Percentiles rank a stretch among this genome's conserved stretches.
Conservation (phyloP, 2,113 vertebrate genomes). For the Chaenogobius annularis region DNA sequence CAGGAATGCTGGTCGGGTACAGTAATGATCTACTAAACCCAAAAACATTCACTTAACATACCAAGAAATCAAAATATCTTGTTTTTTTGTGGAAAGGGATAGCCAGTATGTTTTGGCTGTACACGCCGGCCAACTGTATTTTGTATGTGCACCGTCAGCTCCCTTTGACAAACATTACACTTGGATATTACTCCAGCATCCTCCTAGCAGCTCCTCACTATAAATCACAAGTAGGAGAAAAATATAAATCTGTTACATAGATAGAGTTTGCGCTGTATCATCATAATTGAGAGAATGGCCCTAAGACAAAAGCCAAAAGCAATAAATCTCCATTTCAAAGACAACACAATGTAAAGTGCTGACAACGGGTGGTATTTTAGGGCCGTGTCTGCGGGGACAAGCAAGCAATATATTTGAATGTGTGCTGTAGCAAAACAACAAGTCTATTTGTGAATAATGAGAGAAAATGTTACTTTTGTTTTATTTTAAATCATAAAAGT, state of each 20-base stretch:
- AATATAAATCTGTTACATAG: constrained; percentile 37
- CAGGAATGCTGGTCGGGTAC: constrained; percentile 28
- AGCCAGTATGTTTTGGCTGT: constrained; percentile 27
- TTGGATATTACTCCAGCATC: constrained; percentile 21
- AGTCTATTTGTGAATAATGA: neutral
- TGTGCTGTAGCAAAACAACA: neutral
- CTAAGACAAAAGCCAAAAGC: constrained; percentile 57
- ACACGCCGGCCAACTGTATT: constrained; percentile 28
- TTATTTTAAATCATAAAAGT: neutral
- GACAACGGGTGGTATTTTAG: constrained; percentile 66
- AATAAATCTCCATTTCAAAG: constrained; percentile 74
- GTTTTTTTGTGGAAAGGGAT: constrained; percentile 31
- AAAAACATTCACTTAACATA: constrained; percentile 45
- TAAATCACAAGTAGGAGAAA: constrained; percentile 24
- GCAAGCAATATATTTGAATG: constrained; percentile 4
- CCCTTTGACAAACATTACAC: constrained; percentile 36
- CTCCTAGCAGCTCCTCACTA: constrained; percentile 9
- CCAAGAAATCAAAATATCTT: constrained; percentile 45
- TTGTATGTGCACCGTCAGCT: constrained; percentile 34
- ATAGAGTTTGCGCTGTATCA: constrained; percentile 45
- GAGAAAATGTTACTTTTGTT: neutral
- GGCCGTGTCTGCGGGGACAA: constrained; percentile 44
- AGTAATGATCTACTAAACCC: constrained; percentile 30
- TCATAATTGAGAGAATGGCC: constrained; percentile 59
- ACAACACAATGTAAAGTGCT: constrained; percentile 66